phyloP scores from a whole-genome alignment of 2,797 vertebrate genomes.

The Gallirallus australis region DNA sequence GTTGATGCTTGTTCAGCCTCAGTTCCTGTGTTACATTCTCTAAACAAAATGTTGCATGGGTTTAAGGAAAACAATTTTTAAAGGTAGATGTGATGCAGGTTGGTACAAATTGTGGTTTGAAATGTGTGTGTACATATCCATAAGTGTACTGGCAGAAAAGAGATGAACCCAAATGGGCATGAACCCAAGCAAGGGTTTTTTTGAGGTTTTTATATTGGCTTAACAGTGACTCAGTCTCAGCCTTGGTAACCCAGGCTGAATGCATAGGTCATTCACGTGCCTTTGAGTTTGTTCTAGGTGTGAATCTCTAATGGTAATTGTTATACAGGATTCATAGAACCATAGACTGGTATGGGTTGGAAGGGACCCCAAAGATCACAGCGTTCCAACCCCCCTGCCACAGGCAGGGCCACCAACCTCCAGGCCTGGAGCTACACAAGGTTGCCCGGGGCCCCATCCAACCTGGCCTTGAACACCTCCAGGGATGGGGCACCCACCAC shows the following conservation, averaged over 20 bases:
- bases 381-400: no score
- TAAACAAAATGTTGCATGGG: neutral
- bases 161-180: neutral
- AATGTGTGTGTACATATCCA: neutral
- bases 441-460: no score
- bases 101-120: neutral
- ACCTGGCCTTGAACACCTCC: no score
- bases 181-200: neutral
- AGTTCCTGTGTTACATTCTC: neutral
- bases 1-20: neutral
- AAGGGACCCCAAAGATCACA: no score
- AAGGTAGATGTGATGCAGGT: neutral
- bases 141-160: neutral
- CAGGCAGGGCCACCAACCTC: no score
- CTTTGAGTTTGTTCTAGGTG: neutral
- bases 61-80: neutral
- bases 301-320: neutral
- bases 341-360: no score
- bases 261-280: fast-evolving
- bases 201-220: neutral
- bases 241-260: neutral
- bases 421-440: no score
- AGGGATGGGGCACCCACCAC: no score
- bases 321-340: neutral
- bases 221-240: neutral